Percentiles rank a stretch among this genome's conserved stretches.
phyloP scores from a whole-genome alignment of 2,888 invertebrate species.

The Anodontia alba region DNA sequence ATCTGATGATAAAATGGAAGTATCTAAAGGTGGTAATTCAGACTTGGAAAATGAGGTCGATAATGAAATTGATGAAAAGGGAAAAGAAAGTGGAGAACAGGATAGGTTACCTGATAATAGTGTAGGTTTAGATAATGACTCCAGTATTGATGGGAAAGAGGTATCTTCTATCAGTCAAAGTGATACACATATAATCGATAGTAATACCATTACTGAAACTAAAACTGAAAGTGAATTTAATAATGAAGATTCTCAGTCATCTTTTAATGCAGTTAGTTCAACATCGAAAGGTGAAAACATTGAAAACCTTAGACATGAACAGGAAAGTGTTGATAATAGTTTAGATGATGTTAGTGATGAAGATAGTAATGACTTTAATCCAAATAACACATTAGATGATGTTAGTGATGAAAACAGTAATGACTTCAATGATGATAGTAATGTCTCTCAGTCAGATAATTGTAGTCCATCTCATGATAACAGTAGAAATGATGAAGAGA shows the following conservation, averaged over 20 bases:
- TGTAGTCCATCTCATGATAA: neutral
- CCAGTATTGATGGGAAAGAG: neutral
- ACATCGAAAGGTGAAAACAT: neutral
- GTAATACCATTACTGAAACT: neutral
- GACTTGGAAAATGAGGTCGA: neutral
- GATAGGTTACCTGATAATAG: neutral
- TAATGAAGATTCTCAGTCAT: neutral
- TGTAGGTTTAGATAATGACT: neutral
- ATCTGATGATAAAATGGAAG: neutral
- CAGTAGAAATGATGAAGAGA: neutral
- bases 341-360: conserved; percentile 37
- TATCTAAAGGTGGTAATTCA: neutral
- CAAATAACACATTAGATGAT: neutral
- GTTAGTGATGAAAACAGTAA: conserved; percentile 11
- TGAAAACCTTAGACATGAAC: neutral
- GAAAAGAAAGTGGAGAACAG: conserved; percentile 2
- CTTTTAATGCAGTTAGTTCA: conserved; percentile 1
- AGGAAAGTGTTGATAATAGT: conserved; percentile 14
- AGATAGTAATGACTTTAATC: conserved; percentile 21
- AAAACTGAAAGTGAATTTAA: neutral
- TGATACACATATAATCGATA: neutral
- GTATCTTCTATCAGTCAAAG: neutral
- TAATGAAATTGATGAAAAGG: neutral
- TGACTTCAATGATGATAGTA: neutral
- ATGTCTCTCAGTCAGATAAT: neutral